phyloP scores from a whole-genome alignment of 2,888 invertebrate species.

The Cheilosia soror region DNA sequence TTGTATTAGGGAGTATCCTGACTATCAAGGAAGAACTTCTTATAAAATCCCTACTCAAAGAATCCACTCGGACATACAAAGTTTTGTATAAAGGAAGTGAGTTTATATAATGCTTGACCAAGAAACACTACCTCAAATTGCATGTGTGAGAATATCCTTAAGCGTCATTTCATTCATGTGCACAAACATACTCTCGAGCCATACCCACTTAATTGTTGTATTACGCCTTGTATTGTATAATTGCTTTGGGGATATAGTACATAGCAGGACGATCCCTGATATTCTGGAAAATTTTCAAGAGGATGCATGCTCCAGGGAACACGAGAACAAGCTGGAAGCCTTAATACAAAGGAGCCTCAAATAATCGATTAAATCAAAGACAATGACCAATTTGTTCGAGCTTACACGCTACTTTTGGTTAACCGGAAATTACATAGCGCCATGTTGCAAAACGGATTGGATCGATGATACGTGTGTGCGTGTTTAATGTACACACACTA shows the following conservation, averaged over 20 bases:
- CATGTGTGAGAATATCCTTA: conserved; percentile 14
- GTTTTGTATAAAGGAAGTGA: conserved; percentile 16
- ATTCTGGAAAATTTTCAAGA: conserved; percentile 28
- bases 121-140: conserved; percentile 14
- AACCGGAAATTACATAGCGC: conserved; percentile 58
- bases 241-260: conserved; percentile 21
- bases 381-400: conserved; percentile 60
- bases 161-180: conserved; percentile 3
- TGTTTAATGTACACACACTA: neutral
- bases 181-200: conserved; percentile 24
- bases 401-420: conserved; percentile 59
- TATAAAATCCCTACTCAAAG: conserved; percentile 40
- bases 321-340: neutral
- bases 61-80: conserved; percentile 5
- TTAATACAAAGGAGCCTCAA: conserved; percentile 15
- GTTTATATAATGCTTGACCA: conserved; percentile 37
- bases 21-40: conserved; percentile 22
- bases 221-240: conserved; percentile 54
- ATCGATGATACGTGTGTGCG: neutral
- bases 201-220: conserved; percentile 38
- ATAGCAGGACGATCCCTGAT: neutral
- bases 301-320: neutral
- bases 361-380: conserved; percentile 62
- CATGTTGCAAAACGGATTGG: conserved; percentile 2
- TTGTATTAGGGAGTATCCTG: conserved; percentile 1